These are phyloP conservation scores for Bellardia pandia DNA, from an alignment of 2,888 invertebrate species.

Conservation along the genomic window DNA sequence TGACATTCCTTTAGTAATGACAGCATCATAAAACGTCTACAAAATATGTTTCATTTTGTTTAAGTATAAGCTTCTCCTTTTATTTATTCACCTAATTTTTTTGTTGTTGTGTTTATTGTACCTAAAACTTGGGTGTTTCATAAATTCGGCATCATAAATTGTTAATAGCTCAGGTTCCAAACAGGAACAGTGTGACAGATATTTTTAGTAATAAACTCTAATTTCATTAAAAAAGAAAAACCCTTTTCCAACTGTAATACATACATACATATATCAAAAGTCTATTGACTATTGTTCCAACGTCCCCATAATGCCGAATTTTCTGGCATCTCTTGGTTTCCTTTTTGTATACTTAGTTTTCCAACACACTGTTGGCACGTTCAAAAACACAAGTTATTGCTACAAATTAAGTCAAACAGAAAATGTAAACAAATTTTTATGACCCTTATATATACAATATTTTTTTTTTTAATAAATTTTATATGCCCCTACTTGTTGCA, in stretches of 20 bases:
- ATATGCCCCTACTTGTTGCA: slow-evolving; percentile 40
- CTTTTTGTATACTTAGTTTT: neutral
- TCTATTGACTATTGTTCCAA: no score
- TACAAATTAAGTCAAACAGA: slow-evolving; percentile 24
- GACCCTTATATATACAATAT: neutral
- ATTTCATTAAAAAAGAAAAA: neutral
- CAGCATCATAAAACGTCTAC: neutral
- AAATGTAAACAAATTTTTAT: slow-evolving; percentile 34
- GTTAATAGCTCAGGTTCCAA: neutral
- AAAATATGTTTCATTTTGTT: neutral
- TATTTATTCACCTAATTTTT: slow-evolving; percentile 2
- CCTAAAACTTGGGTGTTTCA: neutral
- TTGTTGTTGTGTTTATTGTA: neutral
- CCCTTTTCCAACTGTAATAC: neutral
- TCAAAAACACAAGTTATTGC: neutral
- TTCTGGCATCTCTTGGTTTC: neutral
- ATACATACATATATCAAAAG: no score
- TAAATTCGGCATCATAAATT: slow-evolving; percentile 1
- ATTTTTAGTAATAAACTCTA: neutral
- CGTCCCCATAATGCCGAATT: no score
- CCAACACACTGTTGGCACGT: neutral
- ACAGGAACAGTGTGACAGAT: neutral
- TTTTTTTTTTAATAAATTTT: slow-evolving; percentile 14
- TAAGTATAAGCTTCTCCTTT: neutral
- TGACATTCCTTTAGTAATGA: slow-evolving; percentile 3